These are phyloP conservation scores for Mormyrus proboscirostris DNA, from an alignment of 2,797 vertebrate genomes.

Conservation along the genomic window DNA sequence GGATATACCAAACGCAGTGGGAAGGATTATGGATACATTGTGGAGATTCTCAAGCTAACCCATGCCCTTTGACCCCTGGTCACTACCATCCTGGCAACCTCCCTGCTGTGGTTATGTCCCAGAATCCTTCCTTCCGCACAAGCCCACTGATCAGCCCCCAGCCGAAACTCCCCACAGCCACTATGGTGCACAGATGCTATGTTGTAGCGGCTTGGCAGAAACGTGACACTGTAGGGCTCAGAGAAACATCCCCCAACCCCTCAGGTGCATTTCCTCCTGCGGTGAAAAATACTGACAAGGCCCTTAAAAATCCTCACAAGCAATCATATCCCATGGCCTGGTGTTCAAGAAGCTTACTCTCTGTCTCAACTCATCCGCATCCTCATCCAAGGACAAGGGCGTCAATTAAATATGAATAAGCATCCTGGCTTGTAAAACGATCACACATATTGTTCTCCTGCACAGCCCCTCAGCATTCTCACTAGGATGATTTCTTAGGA, in stretches of 20 bases:
- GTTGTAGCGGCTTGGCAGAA: not conserved
- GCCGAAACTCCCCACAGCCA: not conserved
- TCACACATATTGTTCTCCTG: constrained; percentile 27
- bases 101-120: not conserved
- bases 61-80: not conserved
- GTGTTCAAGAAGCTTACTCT: not conserved
- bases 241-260: not conserved
- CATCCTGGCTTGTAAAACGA: constrained; percentile 33
- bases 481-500: constrained; percentile 16
- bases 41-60: not conserved
- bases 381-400: not conserved
- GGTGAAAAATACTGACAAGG: not conserved
- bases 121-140: not conserved
- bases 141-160: not conserved
- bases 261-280: not conserved
- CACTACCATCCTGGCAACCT: not conserved
- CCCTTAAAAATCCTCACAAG: not conserved
- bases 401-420: constrained; percentile 34
- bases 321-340: not conserved
- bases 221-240: not conserved
- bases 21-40: not conserved
- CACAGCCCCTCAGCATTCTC: not conserved
- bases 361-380: not conserved
- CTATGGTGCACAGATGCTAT: not conserved
- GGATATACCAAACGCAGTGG: not conserved